Evolutionary conservation across 1,140 invertebrate species (phyloP), one percentile per base, ranked within the genome.

Genomic region (Manduca sexta): DNA sequence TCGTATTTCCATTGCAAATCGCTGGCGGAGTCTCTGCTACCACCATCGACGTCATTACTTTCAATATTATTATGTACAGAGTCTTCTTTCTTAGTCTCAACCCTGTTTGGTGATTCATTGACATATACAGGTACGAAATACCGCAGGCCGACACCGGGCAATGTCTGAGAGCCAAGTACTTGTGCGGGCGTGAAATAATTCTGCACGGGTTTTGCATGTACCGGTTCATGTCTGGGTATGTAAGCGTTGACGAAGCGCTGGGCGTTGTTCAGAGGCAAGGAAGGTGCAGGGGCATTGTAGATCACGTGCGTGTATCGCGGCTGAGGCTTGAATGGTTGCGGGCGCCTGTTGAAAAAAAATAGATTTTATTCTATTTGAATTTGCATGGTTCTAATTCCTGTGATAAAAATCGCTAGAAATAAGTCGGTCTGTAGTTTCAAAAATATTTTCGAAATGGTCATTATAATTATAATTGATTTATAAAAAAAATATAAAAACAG

Each of bases 201-300:
- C 37, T 34, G 51, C 8, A 67, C 50, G 4, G 64, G 65, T 49
- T 55, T 18, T 16, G 56, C 64, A 45, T 64, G 53, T 4, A 75
- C 53, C 2, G 68, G 64, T 60, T 66, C 51, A 0, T 21, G 60
- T 10, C 59, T 53, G 41, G 77, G 79, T 12, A 68, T 64, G 53
- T 87, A 87, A 0, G 77, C 59, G 52, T 78, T 84, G 49, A 75
- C 78, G 45, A 87, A 86, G 3, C 70, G 59, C 59, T 84, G 74
- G 0, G 72, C 83, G 26, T 71, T 82, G 57, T 71, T 77, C 12
- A 70, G 60, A 3, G 74, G 65, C 30, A 43, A 49, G 29, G 50
- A 57, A 1, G 69, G 45, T 3, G 55, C 15, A 3, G 60, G 59
- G 17, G 61, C 45, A 29, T 68, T 73, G 59, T 72, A 83, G 11